phyloP scores from a whole-genome alignment of 2,113 vertebrate genomes.

The Arvicanthis niloticus region DNA sequence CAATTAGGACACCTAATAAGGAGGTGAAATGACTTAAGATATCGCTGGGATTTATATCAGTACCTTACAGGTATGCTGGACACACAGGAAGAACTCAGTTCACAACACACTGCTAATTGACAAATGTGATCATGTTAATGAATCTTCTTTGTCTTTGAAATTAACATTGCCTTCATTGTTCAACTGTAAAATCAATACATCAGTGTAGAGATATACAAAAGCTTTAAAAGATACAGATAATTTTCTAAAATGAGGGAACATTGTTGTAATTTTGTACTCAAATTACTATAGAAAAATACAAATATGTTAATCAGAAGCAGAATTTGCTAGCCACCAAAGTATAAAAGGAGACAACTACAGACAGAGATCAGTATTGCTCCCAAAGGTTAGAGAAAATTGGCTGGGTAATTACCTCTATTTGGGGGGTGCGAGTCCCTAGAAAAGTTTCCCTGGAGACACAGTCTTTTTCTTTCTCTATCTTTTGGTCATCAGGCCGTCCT shows the following conservation, averaged over 20 bases:
- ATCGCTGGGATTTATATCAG: neutral
- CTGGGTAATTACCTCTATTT: neutral
- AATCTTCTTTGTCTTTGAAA: conserved; percentile 41
- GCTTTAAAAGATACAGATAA: neutral
- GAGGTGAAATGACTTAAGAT: neutral
- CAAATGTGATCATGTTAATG: neutral
- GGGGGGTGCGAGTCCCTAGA: neutral
- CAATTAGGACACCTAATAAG: neutral
- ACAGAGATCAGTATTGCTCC: neutral
- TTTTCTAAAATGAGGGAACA: neutral
- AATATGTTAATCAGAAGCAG: neutral
- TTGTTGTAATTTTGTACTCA: neutral
- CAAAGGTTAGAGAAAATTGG: neutral
- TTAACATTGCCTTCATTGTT: conserved; percentile 44
- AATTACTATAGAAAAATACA: neutral
- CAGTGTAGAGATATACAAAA: neutral
- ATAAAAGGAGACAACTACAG: neutral
- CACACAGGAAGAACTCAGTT: neutral
- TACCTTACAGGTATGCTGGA: neutral
- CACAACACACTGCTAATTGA: conserved; percentile 2
- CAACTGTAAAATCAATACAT: conserved; percentile 7
- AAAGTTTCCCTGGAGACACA: neutral
- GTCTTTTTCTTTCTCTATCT: neutral
- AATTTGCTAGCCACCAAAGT: neutral
- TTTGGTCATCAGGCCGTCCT: neutral